Evolutionary conservation across 2,113 vertebrate species (phyloP).

Genomic region (Caloenas nicobarica): DNA sequence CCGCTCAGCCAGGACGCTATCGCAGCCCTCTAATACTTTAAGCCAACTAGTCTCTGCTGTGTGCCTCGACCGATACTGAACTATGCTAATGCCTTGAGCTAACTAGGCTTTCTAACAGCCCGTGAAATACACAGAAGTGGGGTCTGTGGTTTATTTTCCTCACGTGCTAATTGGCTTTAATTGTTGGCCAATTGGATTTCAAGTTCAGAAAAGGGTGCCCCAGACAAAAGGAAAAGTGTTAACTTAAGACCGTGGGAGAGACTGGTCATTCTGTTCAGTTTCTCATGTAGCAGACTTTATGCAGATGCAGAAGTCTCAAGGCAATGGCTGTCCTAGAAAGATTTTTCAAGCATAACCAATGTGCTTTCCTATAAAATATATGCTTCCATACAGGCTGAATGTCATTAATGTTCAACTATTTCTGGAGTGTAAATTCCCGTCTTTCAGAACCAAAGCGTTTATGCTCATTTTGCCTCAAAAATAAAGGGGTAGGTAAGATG

Average conservation of each 20-base stretch:
- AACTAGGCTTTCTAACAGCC: constrained; percentile 71
- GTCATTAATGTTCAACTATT: background rate
- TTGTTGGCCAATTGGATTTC: constrained; percentile 97
- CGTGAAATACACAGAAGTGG: constrained; percentile 60
- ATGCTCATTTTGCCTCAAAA: background rate
- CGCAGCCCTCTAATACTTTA: constrained; percentile 91
- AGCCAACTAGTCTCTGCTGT: constrained; percentile 86
- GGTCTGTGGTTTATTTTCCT: constrained; percentile 78
- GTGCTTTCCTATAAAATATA: constrained; percentile 28
- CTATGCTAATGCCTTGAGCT: constrained; percentile 84
- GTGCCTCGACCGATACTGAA: constrained; percentile 75
- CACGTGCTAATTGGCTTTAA: constrained; percentile 97
- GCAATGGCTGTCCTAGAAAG: constrained; percentile 39
- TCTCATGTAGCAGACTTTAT: constrained; percentile 66
- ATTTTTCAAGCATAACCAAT: constrained; percentile 39
- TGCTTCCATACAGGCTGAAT: background rate
- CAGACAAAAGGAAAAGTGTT: constrained; percentile 73
- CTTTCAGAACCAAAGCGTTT: background rate
- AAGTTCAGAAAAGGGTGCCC: constrained; percentile 77
- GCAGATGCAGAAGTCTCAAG: constrained; percentile 61
- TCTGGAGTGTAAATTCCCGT: background rate
- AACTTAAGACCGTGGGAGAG: constrained; percentile 78
- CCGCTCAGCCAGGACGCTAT: constrained; percentile 81
- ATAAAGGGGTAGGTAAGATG: background rate
- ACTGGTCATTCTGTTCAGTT: constrained; percentile 37